Base-by-base conservation (phyloP, 2,888 invertebrate species). In the Lithophane leautieri region DNA sequence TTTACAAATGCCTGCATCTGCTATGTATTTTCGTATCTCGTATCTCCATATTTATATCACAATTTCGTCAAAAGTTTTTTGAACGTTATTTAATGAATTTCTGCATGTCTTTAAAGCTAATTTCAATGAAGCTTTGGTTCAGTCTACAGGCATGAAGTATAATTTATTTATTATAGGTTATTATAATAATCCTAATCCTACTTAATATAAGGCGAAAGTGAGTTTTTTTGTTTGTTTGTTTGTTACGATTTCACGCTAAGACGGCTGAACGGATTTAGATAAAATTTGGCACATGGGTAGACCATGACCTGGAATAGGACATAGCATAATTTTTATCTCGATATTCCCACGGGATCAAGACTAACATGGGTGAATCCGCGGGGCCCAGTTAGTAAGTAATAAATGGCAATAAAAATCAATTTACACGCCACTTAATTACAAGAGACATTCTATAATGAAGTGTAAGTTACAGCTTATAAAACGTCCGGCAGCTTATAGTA, bases 391-490 rank as follows among this genome's bases (percentile, higher is more conserved):
- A 34, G 34, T 34, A 61, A 34, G 40, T 0, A 4, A 52, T 60
- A 66, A 65, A 65, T 50, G 16, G 52, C 61, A 60, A 60, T 66
- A 60, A 28, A 56, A 54, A 79, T 63, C 40, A 70, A 62, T 79
- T 67, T 68, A 63, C 47, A 61, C 0, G 63, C 25, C 12, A 34
- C 65, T 54, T 70, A 25, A 78, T 83, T 34, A 63, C 22, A 67
- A 28, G 47, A 65, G 34, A 14, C 58, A 40, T 66, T 34, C 0
- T 44, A 25, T 77, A 68, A 72, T 65, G n/a, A 80, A 40, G 52
- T 70, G 25, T 61, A 60, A 73, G 67, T 76, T 73, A 73, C 47
- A 60, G 62, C 73, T 81, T 69, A 76, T 69, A 71, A 52, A 63
- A 56, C 40, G 44, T 65, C 63, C 54, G 16, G 66, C 69, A 73